Evolutionary conservation across 2,797 vertebrate genomes (phyloP), one percentile per base, ranked within the genome.

Genomic region (Thaleichthys pacificus): DNA sequence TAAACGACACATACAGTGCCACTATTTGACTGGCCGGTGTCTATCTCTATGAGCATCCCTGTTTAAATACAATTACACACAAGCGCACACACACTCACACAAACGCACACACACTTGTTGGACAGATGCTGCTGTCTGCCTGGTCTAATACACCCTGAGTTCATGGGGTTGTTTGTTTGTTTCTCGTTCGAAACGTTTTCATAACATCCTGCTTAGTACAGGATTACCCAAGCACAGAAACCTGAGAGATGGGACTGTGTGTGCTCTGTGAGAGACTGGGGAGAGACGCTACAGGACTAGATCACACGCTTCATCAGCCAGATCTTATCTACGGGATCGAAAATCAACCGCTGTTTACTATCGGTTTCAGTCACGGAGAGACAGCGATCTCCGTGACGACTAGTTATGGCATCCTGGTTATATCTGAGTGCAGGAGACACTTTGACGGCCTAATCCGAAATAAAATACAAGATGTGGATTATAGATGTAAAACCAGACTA

Each of bases 1-100:
- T 17, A 7, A 56, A 56, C 19, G 5, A 56, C 11, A 56, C 51
- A 56, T 6, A 56, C 51, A n/a, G 19, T 56, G 51, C 24, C 60
- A 49, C 58, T 49, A 47, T 75, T 69, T 75, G 68, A 76, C 74
- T 35, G 7, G 61, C 32, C 4, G 56, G 61, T 74, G 71, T 66
- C 73, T 51, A 68, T 42, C 57, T 58, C 57, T 75, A 64, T 42
- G 54, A 49, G 49, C 71, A 62, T 42, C 28, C 70, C 66, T 66
- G 54, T 24, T 12, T 60, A 28, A 26, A 68, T 72, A 49, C 57
- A 51, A 3, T n/a, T 32, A 78, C 56, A 69, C 28, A 73, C 14
- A 56, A 26, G 19, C 32, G 58, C 68, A 64, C 51, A 68, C 38
- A 6, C 70, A 24, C 11, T n/a, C n/a, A 66, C 21, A 56, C 49